Percentiles rank a stretch among this genome's conserved stretches.
Evolutionary conservation across 2,113 vertebrate species (phyloP).

Genomic region (Sceloporus undulatus): DNA sequence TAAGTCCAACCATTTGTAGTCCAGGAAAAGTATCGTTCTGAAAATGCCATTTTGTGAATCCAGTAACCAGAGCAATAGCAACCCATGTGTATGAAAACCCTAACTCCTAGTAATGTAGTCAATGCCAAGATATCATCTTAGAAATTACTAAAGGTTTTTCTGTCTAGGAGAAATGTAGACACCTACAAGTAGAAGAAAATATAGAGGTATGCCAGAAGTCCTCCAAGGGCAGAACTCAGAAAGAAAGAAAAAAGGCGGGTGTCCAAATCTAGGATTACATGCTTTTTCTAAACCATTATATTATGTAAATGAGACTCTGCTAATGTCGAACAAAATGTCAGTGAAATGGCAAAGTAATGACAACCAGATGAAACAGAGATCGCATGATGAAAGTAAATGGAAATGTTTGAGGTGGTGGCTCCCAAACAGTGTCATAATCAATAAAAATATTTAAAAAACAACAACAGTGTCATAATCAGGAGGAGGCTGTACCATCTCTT

Average conservation of each 20-base stretch:
- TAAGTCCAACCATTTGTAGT: not conserved
- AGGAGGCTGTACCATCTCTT: not conserved
- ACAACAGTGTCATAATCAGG: not conserved
- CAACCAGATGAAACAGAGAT: conserved; percentile 46
- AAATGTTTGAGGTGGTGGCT: not conserved
- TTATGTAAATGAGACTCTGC: conserved; percentile 21
- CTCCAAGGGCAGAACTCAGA: accelerated
- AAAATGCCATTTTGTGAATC: conserved; percentile 52
- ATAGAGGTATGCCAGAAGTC: not conserved
- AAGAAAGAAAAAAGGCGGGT: not conserved
- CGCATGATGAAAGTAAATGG: not conserved
- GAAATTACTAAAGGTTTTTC: not conserved
- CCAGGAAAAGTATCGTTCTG: conserved; percentile 54
- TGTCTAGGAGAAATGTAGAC: not conserved
- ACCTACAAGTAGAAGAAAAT: not conserved
- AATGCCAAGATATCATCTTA: accelerated
- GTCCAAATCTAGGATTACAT: conserved; percentile 2
- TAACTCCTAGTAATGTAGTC: too few species aligned
- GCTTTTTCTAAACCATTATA: not conserved
- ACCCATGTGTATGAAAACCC: conserved; percentile 22
- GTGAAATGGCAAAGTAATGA: conserved; percentile 46
- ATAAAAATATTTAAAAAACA: too few species aligned
- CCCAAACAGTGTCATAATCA: not conserved
- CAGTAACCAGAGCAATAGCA: not conserved
- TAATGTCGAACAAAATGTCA: conserved; percentile 55